phyloP scores from a whole-genome alignment of 1,140 invertebrate species.

The Atta colombica region DNA sequence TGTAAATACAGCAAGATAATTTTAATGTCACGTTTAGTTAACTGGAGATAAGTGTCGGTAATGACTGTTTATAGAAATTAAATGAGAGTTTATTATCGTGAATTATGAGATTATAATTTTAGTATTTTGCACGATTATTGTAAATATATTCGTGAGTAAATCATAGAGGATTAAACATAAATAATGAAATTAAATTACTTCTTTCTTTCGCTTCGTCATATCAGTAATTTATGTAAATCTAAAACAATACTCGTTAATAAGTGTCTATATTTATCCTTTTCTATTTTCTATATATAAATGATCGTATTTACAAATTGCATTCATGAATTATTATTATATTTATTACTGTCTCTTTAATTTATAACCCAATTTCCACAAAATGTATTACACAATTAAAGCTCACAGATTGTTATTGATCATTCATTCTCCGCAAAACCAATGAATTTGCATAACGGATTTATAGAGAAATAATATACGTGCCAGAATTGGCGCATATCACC shows the following conservation, averaged over 20 bases:
- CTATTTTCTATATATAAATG: not conserved
- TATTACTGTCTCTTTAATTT: conserved; percentile 18
- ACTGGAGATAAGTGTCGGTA: not conserved
- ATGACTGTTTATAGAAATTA: not conserved
- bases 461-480: conserved; percentile 25
- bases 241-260: not conserved
- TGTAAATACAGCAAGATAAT: conserved; percentile 2
- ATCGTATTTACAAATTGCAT: conserved; percentile 17
- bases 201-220: not conserved
- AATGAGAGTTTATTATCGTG: conserved; percentile 1
- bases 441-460: conserved; percentile 29
- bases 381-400: conserved; percentile 19
- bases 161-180: not conserved
- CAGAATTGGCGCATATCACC: conserved; percentile 12
- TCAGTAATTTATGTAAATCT: not conserved
- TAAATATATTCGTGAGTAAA: not conserved
- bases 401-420: conserved; percentile 32
- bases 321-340: conserved; percentile 8
- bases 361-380: conserved; percentile 33
- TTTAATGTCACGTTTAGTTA: not conserved
- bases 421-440: not conserved
- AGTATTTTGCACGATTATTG: not conserved
- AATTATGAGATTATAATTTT: not conserved
- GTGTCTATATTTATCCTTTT: not conserved
- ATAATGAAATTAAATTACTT: conserved; percentile 8